These are phyloP conservation scores for Aurelia sp. DNA, from an alignment of 30 jellyfish, hydroid and myxozoan genomes.

Conservation along the genomic window DNA sequence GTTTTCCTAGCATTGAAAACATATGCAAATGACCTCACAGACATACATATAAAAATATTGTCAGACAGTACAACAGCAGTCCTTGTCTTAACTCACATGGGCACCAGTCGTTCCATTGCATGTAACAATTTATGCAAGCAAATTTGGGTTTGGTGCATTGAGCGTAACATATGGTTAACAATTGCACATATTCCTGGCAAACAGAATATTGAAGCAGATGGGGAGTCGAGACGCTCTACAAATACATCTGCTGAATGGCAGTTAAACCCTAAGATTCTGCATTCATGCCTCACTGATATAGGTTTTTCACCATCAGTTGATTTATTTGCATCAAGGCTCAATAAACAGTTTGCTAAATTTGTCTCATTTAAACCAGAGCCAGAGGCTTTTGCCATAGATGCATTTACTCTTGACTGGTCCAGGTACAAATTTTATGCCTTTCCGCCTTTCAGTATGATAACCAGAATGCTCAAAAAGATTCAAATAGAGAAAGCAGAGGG, in stretches of 20 bases:
- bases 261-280: not conserved
- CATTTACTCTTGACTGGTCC: conserved; percentile 29
- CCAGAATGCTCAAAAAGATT: conserved; percentile 23
- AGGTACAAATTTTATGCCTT: not conserved
- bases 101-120: conserved; percentile 4
- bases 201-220: conserved; percentile 38
- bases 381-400: conserved; percentile 33
- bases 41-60: conserved; percentile 18
- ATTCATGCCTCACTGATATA: not conserved
- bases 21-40: not conserved
- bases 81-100: conserved; percentile 11
- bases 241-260: conserved; percentile 37
- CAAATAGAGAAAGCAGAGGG: not conserved
- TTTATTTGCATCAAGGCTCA: conserved; percentile 42
- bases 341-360: conserved; percentile 7
- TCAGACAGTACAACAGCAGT: conserved; percentile 60
- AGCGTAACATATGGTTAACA: conserved; percentile 40
- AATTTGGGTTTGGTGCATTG: conserved; percentile 21
- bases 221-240: conserved; percentile 11
- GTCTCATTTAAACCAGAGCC: conserved; percentile 58
- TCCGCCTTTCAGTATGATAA: conserved; percentile 29
- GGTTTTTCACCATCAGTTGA: conserved; percentile 14
- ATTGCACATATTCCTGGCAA: conserved; percentile 58
- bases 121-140: too few species aligned
- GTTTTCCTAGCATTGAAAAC: conserved; percentile 15